Percentiles rank a stretch among this genome's conserved stretches.
Conservation (phyloP, 2,888 invertebrate species). For the Apeira syringaria region DNA sequence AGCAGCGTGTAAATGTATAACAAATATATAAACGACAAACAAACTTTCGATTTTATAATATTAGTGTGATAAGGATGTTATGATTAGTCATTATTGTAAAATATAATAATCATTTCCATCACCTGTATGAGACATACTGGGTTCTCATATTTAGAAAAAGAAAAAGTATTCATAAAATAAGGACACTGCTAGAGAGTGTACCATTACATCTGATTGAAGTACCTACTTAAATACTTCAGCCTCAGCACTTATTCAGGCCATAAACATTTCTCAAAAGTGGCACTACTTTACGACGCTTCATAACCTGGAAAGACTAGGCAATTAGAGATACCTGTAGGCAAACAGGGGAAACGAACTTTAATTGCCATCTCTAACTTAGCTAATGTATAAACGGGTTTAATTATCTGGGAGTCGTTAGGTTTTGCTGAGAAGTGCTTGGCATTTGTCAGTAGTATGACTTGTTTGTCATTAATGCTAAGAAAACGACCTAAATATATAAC, state of each 20-base stretch:
- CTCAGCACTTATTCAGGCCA: slow-evolving; percentile 1
- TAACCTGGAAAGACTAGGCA: slow-evolving; percentile 17
- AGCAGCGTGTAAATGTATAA: no score
- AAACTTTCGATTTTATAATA: no score
- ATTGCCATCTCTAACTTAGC: slow-evolving; percentile 19
- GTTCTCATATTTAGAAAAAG: no score
- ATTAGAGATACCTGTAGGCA: slow-evolving; percentile 28
- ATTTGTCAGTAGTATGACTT: slow-evolving; percentile 5
- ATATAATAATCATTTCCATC: no score
- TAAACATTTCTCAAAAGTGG: slow-evolving; percentile 21
- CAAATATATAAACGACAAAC: no score
- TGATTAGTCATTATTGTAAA: no score
- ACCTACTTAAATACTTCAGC: neutral
- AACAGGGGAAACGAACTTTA: slow-evolving; percentile 22
- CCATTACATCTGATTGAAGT: no score
- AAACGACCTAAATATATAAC: no score
- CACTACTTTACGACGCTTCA: slow-evolving; percentile 13
- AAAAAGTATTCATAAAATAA: neutral
- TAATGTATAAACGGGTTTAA: slow-evolving; percentile 23
- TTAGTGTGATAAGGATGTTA: no score
- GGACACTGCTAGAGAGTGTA: neutral
- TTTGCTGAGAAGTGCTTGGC: neutral
- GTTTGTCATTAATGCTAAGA: no score
- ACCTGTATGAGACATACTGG: no score
- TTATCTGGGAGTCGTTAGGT: slow-evolving; percentile 13